These are phyloP conservation scores for Peromyscus eremicus DNA, from an alignment of 2,797 vertebrate species.

Conservation along the genomic window DNA sequence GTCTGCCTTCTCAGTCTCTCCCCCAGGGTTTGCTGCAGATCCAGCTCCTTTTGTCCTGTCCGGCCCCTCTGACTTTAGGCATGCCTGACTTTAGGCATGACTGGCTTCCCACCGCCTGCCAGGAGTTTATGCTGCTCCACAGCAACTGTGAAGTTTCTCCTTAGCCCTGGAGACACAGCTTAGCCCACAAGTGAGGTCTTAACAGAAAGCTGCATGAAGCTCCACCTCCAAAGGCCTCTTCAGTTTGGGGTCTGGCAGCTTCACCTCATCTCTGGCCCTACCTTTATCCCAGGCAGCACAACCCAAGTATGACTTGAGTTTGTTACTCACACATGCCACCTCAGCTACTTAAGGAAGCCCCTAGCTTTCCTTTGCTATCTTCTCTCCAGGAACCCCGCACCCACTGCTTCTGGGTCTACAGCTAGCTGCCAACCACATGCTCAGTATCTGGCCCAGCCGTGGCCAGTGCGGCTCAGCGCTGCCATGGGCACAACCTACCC, in stretches of 20 bases:
- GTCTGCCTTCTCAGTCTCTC: not conserved
- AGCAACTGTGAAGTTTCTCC: not conserved
- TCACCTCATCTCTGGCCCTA: not conserved
- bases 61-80: not conserved
- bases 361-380: constrained; percentile 80
- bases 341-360: not conserved
- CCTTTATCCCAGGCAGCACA: not conserved
- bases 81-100: not conserved
- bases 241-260: not conserved
- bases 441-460: not conserved
- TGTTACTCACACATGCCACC: not conserved
- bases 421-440: constrained; percentile 85
- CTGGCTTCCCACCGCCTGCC: not conserved
- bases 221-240: not conserved
- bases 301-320: constrained; percentile 62
- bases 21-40: not conserved
- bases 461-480: not conserved
- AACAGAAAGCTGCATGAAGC: rapidly evolving
- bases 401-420: constrained; percentile 85
- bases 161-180: not conserved
- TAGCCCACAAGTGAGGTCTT: rapidly evolving
- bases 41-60: not conserved
- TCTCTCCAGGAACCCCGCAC: constrained; percentile 83
- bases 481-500: not conserved
- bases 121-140: not conserved